These are phyloP conservation scores for Peromyscus attwateri DNA, from an alignment of 2,797 vertebrate species.

Conservation along the genomic window DNA sequence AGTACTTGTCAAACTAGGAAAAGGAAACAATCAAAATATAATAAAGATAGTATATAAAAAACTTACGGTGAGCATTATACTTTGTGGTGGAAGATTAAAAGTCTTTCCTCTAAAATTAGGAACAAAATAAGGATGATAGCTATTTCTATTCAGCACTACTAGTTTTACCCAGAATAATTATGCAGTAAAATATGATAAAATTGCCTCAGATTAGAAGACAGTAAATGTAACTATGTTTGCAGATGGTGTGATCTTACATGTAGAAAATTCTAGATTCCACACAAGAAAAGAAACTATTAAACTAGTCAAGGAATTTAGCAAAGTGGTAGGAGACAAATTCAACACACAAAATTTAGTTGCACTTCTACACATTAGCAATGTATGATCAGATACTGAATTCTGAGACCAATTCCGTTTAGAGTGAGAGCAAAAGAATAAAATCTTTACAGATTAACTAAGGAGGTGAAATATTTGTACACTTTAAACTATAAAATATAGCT, in stretches of 20 bases:
- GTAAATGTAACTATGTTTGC: neutral
- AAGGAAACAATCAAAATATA: neutral
- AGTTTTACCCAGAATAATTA: neutral
- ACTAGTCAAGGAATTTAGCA: neutral
- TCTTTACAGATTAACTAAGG: neutral
- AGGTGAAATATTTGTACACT: neutral
- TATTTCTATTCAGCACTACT: neutral
- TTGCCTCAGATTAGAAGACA: neutral
- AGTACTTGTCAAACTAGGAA: neutral
- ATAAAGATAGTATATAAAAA: neutral
- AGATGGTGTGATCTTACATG: neutral
- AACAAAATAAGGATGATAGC: neutral
- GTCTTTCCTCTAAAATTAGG: neutral
- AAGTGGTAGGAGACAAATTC: neutral
- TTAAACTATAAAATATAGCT: neutral
- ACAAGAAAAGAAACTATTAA: neutral
- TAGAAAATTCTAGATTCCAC: neutral
- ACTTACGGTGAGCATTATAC: neutral
- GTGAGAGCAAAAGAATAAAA: neutral
- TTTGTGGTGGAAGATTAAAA: neutral
- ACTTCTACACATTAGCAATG: neutral
- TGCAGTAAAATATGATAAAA: neutral
- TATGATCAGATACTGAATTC: neutral
- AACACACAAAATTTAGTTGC: neutral
- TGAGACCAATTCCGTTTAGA: neutral